Evolutionary conservation across 2,113 vertebrate genomes (phyloP).

Genomic region (Psittacara wagleri): DNA sequence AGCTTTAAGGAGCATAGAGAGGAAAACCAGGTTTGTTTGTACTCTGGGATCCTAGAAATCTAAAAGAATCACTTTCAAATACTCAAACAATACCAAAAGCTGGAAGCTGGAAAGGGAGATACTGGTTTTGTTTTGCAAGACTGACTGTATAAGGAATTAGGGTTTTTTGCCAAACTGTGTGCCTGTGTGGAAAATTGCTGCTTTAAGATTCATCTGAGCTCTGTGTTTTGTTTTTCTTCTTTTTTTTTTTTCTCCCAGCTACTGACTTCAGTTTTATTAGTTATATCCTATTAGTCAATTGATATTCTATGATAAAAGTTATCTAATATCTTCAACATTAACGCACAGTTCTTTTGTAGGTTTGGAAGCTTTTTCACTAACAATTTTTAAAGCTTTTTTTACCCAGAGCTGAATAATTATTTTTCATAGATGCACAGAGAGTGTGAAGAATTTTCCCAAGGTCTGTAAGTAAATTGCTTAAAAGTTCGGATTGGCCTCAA

Average conservation of each 20-base stretch:
- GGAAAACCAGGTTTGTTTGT: neutral
- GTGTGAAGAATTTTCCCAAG: neutral
- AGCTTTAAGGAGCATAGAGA: neutral
- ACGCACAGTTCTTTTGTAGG: neutral
- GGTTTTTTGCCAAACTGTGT: neutral
- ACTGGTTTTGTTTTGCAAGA: neutral
- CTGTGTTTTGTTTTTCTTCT: neutral
- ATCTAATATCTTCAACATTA: neutral
- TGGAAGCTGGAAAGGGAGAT: neutral
- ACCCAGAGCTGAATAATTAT: neutral
- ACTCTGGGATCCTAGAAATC: neutral
- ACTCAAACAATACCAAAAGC: neutral
- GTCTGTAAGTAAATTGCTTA: conserved; percentile 22
- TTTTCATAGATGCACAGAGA: neutral
- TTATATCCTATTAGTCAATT: neutral
- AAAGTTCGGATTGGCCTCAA: conserved; percentile 5
- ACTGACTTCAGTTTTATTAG: neutral
- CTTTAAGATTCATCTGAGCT: neutral
- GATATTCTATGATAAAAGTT: neutral
- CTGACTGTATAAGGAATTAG: neutral
- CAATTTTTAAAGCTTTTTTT: neutral
- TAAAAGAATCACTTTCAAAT: neutral
- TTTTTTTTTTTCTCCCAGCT: neutral
- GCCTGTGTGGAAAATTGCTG: neutral
- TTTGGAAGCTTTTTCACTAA: neutral